phyloP scores from a whole-genome alignment of 2,797 vertebrate species.

The Microctenopoma lineatum region DNA sequence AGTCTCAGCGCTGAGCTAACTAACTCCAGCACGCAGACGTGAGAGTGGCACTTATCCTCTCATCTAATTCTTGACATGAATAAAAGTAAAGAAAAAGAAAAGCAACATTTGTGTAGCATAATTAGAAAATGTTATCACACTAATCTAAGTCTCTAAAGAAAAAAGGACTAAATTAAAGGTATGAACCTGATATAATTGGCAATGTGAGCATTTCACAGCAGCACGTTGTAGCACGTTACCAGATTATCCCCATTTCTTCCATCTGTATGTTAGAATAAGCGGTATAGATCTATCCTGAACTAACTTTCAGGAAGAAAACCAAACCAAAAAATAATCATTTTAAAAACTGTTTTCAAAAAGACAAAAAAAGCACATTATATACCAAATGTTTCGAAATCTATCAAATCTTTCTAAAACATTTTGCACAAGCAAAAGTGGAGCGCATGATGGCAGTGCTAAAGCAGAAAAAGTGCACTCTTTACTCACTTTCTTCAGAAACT shows the following conservation, averaged over 20 bases:
- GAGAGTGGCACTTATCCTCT: neutral
- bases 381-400: neutral
- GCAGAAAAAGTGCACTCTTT: slow-evolving; percentile 50
- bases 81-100: neutral
- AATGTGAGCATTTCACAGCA: neutral
- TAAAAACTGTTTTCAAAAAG: no score
- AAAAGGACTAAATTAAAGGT: neutral
- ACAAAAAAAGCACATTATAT: no score
- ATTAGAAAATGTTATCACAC: neutral
- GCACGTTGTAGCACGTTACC: neutral
- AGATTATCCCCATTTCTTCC: neutral
- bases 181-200: neutral
- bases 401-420: slow-evolving; percentile 15
- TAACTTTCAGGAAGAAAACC: neutral
- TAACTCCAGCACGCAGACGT: slow-evolving; percentile 1
- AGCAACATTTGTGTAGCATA: fast-evolving
- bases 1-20: slow-evolving; percentile 17
- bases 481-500: slow-evolving; percentile 62
- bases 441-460: slow-evolving; percentile 66
- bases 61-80: neutral
- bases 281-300: neutral
- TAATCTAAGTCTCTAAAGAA: no score
- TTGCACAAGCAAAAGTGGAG: slow-evolving; percentile 64
- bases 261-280: neutral
- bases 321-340: neutral